Evolutionary conservation across 2,888 invertebrate species (phyloP).

Genomic region (Dascillus cervinus): DNA sequence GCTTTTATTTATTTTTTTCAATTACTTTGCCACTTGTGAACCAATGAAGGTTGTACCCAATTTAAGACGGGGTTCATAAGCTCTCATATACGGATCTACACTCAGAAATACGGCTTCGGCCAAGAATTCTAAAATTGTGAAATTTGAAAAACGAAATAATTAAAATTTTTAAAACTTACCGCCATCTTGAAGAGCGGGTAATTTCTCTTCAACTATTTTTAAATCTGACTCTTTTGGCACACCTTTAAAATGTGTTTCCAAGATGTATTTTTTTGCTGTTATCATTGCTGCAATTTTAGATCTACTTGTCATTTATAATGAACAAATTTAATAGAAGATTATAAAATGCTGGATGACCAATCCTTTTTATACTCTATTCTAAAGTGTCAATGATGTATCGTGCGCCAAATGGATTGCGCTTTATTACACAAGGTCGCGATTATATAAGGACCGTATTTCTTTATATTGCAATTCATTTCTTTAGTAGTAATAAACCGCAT

Average conservation of each 20-base stretch:
- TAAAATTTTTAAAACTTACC: no score
- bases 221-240: conserved; percentile 57
- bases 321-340: no score
- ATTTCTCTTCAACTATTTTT: conserved; percentile 55
- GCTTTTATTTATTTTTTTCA: neutral
- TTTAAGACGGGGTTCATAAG: conserved; percentile 46
- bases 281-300: no score
- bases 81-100: conserved; percentile 67
- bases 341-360: no score
- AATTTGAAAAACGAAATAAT: neutral
- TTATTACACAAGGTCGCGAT: no score
- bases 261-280: conserved; percentile 52
- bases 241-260: conserved; percentile 56
- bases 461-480: no score
- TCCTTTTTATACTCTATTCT: no score
- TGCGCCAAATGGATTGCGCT: no score
- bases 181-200: conserved; percentile 56
- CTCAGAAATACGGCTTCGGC: conserved; percentile 60
- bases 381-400: no score
- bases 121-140: conserved; percentile 50
- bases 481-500: no score
- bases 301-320: no score
- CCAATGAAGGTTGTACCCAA: conserved; percentile 61
- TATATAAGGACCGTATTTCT: no score
- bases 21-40: conserved; percentile 60